A percentile compares a stretch with the other conserved stretches of the same genome.
Evolutionary conservation across 2,113 vertebrate species (phyloP).

Genomic region (Orcinus orca): DNA sequence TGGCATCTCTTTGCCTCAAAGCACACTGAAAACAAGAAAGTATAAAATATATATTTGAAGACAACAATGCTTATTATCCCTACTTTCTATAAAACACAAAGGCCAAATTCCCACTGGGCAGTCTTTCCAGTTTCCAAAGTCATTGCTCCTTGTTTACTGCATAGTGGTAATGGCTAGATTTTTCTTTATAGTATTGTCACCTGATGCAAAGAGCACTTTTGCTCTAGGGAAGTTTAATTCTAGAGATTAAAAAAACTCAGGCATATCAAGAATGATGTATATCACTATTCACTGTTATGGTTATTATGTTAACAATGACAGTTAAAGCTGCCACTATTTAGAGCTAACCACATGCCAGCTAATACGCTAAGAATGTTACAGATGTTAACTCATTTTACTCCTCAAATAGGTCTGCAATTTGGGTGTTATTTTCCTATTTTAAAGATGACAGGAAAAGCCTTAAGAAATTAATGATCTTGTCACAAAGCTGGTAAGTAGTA

Average conservation of each 20-base stretch:
- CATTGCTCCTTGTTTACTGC: background rate
- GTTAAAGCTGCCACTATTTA: background rate
- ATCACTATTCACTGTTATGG: background rate
- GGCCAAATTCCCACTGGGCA: background rate
- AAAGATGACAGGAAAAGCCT: background rate
- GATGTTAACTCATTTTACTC: background rate
- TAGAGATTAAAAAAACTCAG: background rate
- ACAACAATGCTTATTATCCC: background rate
- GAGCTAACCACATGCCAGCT: background rate
- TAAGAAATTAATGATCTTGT: background rate
- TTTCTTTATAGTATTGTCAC: background rate
- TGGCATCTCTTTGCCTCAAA: background rate
- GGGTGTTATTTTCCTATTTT: background rate
- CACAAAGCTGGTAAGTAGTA: background rate
- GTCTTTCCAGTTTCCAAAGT: background rate
- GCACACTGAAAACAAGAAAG: slow-evolving; percentile 31
- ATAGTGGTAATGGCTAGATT: background rate
- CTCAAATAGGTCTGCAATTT: background rate
- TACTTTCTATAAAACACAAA: background rate
- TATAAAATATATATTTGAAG: background rate
- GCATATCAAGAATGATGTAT: background rate
- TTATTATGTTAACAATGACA: background rate
- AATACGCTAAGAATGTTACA: background rate
- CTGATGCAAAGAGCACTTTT: background rate
- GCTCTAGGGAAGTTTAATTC: background rate